These are phyloP conservation scores for Machaerirhynchus nigripectus DNA, from an alignment of 2,113 vertebrate genomes.

Conservation along the genomic window DNA sequence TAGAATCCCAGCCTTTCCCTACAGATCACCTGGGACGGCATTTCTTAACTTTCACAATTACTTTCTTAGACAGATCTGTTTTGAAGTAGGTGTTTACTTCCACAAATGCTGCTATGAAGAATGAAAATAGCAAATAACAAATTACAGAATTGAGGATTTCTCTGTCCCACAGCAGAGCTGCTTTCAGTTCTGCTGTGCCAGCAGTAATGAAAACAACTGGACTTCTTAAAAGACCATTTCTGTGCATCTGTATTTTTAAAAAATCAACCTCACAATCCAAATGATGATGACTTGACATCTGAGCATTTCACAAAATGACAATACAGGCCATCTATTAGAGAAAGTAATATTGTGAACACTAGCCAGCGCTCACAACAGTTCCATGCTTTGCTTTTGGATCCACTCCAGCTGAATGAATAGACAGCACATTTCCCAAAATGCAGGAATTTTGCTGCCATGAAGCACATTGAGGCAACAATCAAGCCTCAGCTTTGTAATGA, in stretches of 20 bases:
- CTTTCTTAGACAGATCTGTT: neutral
- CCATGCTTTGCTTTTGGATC: neutral
- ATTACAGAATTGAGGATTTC: neutral
- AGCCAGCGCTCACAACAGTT: neutral
- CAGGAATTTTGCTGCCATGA: conserved; percentile 20
- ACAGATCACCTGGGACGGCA: neutral
- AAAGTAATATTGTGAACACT: neutral
- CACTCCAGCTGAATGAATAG: conserved; percentile 13
- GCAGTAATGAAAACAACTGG: neutral
- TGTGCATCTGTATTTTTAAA: neutral
- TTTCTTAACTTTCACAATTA: neutral
- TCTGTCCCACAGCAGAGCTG: neutral
- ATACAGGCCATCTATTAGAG: neutral
- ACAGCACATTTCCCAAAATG: conserved; percentile 12
- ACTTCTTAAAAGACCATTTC: neutral
- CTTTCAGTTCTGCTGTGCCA: neutral
- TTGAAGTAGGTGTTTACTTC: neutral
- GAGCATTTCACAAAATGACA: neutral
- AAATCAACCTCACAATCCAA: neutral
- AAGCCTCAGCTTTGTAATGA: conserved; percentile 9
- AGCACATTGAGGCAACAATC: conserved; percentile 3
- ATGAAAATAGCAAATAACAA: neutral
- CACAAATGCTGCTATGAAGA: neutral
- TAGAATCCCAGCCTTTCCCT: neutral
- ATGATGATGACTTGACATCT: neutral